phyloP scores from a whole-genome alignment of 2,797 vertebrate genomes.

The Xenentodon cancila region DNA sequence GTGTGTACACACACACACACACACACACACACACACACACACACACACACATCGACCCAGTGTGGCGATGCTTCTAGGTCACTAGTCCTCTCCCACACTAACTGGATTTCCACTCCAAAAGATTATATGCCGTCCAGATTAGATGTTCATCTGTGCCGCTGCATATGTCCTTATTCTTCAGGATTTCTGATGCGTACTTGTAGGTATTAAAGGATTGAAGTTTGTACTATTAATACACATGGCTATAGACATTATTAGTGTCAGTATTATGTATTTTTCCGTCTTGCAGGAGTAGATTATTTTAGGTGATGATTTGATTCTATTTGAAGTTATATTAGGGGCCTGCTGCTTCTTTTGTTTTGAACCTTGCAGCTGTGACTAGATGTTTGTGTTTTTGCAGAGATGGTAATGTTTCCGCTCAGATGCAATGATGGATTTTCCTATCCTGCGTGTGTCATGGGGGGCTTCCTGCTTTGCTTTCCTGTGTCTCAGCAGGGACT shows the following conservation, averaged over 20 bases:
- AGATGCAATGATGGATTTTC: slow-evolving; percentile 51
- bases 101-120: slow-evolving; percentile 44
- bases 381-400: slow-evolving; percentile 30
- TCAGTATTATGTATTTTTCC: neutral
- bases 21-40: slow-evolving; percentile 39
- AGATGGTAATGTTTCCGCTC: slow-evolving; percentile 54
- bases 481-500: slow-evolving; percentile 45
- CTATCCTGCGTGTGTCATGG: slow-evolving; percentile 33
- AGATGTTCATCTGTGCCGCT: slow-evolving; percentile 10
- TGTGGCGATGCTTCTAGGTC: slow-evolving; percentile 58
- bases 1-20: slow-evolving; percentile 25
- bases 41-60: slow-evolving; percentile 56
- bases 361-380: slow-evolving; percentile 30
- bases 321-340: slow-evolving; percentile 23
- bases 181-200: neutral
- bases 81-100: slow-evolving; percentile 33
- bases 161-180: slow-evolving; percentile 1
- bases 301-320: slow-evolving; percentile 7
- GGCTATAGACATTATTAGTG: neutral
- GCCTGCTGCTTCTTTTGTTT: slow-evolving; percentile 44
- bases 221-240: neutral
- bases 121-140: slow-evolving; percentile 30
- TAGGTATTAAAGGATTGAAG: neutral
- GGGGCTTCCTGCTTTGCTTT: slow-evolving; percentile 63
- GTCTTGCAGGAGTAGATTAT: slow-evolving; percentile 1